These are phyloP conservation scores for Phoenoteleia sp. DNA, from an alignment of 2,888 invertebrate species.

Conservation along the genomic window DNA sequence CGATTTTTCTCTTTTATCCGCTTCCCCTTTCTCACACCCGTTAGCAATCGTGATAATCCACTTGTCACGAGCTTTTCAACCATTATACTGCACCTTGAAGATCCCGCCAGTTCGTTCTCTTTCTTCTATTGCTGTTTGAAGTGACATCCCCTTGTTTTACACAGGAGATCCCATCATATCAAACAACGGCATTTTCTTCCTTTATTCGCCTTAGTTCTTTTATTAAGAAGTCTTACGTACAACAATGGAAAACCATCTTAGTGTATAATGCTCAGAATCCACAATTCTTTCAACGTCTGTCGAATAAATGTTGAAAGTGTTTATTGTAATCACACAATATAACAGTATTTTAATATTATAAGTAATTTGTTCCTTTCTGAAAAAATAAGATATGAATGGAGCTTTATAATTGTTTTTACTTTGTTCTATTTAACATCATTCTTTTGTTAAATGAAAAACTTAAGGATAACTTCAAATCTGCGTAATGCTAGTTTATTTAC, in stretches of 20 bases:
- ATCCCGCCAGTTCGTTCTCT: slow-evolving; percentile 60
- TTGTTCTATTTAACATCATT: too few species aligned
- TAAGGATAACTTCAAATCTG: too few species aligned
- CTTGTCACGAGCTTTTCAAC: slow-evolving; percentile 71
- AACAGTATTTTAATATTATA: too few species aligned
- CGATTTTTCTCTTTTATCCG: slow-evolving; percentile 64
- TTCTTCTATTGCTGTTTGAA: slow-evolving; percentile 67
- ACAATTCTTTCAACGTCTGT: slow-evolving; percentile 19
- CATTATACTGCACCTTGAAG: slow-evolving; percentile 69
- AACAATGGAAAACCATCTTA: slow-evolving; percentile 59
- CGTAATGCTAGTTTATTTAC: too few species aligned
- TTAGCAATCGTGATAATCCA: slow-evolving; percentile 68
- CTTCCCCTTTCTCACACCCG: slow-evolving; percentile 57
- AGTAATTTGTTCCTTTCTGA: too few species aligned
- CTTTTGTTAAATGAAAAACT: too few species aligned
- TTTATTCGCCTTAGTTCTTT: slow-evolving; percentile 54
- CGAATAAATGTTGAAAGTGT: not conserved
- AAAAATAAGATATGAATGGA: too few species aligned
- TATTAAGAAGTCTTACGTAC: slow-evolving; percentile 59
- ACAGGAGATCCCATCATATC: slow-evolving; percentile 66
- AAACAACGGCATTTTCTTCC: slow-evolving; percentile 62
- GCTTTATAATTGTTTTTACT: too few species aligned
- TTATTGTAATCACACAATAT: slow-evolving; percentile 14
- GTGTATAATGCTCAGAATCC: slow-evolving; percentile 31
- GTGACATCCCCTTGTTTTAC: slow-evolving; percentile 71